Evolutionary conservation across 2,797 vertebrate genomes (phyloP).

Genomic region (Scarus forsteni): DNA sequence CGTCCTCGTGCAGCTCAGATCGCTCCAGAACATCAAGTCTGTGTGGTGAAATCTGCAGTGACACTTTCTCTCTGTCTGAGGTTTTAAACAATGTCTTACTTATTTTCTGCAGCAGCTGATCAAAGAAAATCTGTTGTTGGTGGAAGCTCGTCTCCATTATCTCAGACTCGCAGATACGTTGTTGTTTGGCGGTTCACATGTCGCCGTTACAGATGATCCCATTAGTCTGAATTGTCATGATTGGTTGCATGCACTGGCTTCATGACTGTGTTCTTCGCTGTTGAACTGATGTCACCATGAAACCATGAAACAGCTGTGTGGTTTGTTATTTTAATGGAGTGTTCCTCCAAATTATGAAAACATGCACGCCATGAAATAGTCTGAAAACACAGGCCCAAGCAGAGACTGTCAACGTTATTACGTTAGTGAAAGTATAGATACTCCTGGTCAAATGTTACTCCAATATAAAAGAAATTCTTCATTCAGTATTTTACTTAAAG

Average conservation of each 20-base stretch:
- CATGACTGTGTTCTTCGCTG: neutral
- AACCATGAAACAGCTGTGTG: neutral
- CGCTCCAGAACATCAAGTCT: neutral
- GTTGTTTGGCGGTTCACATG: neutral
- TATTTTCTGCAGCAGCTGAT: slow-evolving; percentile 24
- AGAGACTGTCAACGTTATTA: too few relatives aligned
- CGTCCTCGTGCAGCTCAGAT: neutral
- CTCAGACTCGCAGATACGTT: neutral
- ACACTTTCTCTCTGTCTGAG: slow-evolving; percentile 20
- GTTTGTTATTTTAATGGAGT: neutral
- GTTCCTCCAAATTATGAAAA: neutral
- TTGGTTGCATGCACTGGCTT: neutral
- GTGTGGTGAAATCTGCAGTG: slow-evolving; percentile 1
- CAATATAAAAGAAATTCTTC: too few relatives aligned
- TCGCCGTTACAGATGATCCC: neutral
- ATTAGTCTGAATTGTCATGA: slow-evolving; percentile 2
- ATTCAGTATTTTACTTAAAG: too few relatives aligned
- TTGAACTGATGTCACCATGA: neutral
- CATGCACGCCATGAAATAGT: too few relatives aligned
- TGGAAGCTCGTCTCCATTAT: too few relatives aligned
- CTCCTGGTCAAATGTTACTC: too few relatives aligned
- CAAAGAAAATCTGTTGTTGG: slow-evolving; percentile 5
- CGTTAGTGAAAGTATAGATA: too few relatives aligned
- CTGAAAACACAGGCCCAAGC: too few relatives aligned
- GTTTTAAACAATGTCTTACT: neutral